phyloP scores from a whole-genome alignment of 2,888 invertebrate species.

The Chromoteleia sp. region DNA sequence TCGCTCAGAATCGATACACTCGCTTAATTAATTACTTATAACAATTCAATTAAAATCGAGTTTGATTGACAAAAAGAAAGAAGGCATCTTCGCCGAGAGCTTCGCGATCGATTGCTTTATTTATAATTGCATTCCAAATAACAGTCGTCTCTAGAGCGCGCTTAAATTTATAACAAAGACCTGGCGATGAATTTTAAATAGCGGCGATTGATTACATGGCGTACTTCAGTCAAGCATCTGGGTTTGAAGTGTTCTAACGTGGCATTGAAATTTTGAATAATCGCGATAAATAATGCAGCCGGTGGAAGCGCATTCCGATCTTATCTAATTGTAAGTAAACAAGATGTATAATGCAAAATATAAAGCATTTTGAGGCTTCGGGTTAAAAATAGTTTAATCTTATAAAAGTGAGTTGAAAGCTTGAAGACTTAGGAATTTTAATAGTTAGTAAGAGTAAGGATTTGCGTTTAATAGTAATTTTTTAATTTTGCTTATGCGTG shows the following conservation, averaged over 20 bases:
- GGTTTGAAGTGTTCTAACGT: background rate
- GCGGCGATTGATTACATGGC: slow-evolving; percentile 14
- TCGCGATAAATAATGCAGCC: slow-evolving; percentile 29
- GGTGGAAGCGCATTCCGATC: background rate
- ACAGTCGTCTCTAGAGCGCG: slow-evolving; percentile 18
- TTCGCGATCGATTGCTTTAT: slow-evolving; percentile 36
- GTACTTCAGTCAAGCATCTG: background rate
- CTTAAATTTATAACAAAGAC: slow-evolving; percentile 43
- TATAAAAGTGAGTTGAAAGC: slow-evolving; percentile 15
- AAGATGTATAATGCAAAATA: slow-evolving; percentile 12
- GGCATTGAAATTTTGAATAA: slow-evolving; percentile 32
- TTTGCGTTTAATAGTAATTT: no score
- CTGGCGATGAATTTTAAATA: slow-evolving; percentile 32
- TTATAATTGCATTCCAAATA: slow-evolving; percentile 36
- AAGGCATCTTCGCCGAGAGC: background rate
- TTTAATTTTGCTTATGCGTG: no score
- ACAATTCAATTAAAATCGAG: slow-evolving; percentile 10
- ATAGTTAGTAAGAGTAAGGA: background rate
- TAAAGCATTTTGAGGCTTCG: slow-evolving; percentile 14
- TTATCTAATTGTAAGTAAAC: slow-evolving; percentile 28
- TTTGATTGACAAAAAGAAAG: slow-evolving; percentile 16
- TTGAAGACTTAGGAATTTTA: slow-evolving; percentile 20
- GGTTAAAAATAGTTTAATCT: slow-evolving; percentile 35
- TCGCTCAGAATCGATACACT: background rate
- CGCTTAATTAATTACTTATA: slow-evolving; percentile 14